Evolutionary conservation across 1,140 invertebrate species (phyloP).

Genomic region (Drosophila varians): DNA sequence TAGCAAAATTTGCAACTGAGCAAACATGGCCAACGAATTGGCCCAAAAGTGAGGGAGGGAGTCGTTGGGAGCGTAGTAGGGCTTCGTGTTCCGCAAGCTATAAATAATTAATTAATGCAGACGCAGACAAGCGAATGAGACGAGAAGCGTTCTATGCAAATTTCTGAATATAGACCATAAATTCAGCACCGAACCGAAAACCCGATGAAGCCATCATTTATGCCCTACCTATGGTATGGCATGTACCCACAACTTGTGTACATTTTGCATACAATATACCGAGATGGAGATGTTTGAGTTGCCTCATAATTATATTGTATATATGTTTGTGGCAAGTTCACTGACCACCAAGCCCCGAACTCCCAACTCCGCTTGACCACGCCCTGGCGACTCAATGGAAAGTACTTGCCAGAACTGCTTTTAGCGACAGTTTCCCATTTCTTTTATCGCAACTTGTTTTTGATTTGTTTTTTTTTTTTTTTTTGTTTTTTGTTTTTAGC

Average conservation of each 20-base stretch:
- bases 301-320: slow-evolving; percentile 8
- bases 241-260: slow-evolving; percentile 10
- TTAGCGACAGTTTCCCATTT: slow-evolving; percentile 65
- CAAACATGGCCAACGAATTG: slow-evolving; percentile 38
- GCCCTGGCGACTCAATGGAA: slow-evolving; percentile 44
- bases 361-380: slow-evolving; percentile 52
- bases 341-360: slow-evolving; percentile 49
- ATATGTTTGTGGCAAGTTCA: slow-evolving; percentile 50
- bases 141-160: slow-evolving; percentile 63
- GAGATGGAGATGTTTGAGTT: neutral
- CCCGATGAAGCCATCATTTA: slow-evolving; percentile 67
- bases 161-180: slow-evolving; percentile 79
- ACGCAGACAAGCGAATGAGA: slow-evolving; percentile 48
- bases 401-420: slow-evolving; percentile 47
- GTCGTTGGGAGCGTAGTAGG: slow-evolving; percentile 4
- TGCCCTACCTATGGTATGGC: too few species aligned
- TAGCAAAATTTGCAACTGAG: slow-evolving; percentile 56
- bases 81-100: slow-evolving; percentile 67
- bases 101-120: slow-evolving; percentile 81
- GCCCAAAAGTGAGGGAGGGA: neutral
- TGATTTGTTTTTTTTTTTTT: slow-evolving; percentile 12
- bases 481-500: slow-evolving; percentile 9
- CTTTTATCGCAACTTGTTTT: neutral
- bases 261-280: slow-evolving; percentile 1
- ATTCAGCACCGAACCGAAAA: slow-evolving; percentile 49